Percentiles rank a stretch among this genome's conserved stretches.
These are phyloP conservation scores for Miniopterus natalensis DNA, from an alignment of 2,113 vertebrate species.

Conservation along the genomic window DNA sequence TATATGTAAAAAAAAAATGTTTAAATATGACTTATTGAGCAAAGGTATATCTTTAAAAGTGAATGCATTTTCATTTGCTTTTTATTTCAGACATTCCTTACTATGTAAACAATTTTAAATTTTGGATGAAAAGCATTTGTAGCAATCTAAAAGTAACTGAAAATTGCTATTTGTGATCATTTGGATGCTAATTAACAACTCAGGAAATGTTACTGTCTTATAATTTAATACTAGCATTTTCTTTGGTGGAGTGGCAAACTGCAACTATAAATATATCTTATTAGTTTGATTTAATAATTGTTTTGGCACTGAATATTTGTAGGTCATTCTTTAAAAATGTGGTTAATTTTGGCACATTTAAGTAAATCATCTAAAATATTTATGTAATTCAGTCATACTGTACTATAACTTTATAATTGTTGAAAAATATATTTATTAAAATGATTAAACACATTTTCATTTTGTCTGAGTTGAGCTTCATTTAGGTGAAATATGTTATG, in stretches of 20 bases:
- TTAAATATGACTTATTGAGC: conserved; percentile 65
- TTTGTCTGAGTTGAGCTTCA: conserved; percentile 78
- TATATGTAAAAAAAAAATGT: conserved; percentile 63
- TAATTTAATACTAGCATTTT: conserved; percentile 41
- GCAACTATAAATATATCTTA: conserved; percentile 66
- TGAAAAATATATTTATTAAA: conserved; percentile 74
- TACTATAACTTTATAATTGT: conserved; percentile 62
- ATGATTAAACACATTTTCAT: conserved; percentile 76
- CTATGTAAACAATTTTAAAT: conserved; percentile 64
- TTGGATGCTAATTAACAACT: conserved; percentile 60
- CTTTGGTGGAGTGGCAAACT: conserved; percentile 47
- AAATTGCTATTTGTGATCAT: conserved; percentile 24
- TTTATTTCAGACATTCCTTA: conserved; percentile 68
- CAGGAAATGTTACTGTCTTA: conserved; percentile 31
- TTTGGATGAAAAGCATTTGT: conserved; percentile 54
- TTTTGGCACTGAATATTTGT: conserved; percentile 47
- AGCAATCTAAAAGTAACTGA: conserved; percentile 31
- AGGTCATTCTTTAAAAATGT: conserved; percentile 59
- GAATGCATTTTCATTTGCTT: conserved; percentile 69
- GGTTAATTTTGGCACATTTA: conserved; percentile 50
- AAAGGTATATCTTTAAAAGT: conserved; percentile 76
- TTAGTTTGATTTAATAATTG: conserved; percentile 40
- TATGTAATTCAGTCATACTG: conserved; percentile 53
- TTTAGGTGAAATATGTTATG: conserved; percentile 70
- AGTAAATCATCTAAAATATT: conserved; percentile 50